Evolutionary conservation across 2,113 vertebrate genomes (phyloP).

Genomic region (Psammodynastes pulverulentus): DNA sequence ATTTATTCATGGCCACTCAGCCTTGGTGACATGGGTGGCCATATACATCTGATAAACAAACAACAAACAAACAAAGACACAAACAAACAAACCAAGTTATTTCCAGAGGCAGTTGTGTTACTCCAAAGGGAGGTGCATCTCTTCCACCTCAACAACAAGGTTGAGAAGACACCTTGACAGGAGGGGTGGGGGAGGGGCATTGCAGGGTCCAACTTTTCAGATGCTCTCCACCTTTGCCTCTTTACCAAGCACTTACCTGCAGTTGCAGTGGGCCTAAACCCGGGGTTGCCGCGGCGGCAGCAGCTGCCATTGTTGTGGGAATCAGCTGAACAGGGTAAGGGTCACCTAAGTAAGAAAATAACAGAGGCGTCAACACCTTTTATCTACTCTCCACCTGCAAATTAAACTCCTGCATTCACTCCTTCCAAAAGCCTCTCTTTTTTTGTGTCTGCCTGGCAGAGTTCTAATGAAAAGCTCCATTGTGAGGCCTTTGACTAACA

Average conservation of each 20-base stretch:
- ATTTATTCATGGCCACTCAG: neutral
- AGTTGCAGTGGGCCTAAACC: slow-evolving; percentile 93
- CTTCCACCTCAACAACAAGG: neutral
- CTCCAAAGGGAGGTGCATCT: neutral
- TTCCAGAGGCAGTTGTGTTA: neutral
- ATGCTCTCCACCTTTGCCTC: slow-evolving; percentile 68
- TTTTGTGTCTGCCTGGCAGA: slow-evolving; percentile 79
- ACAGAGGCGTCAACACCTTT: slow-evolving; percentile 77
- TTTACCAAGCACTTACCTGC: slow-evolving; percentile 79
- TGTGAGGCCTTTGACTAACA: slow-evolving; percentile 90
- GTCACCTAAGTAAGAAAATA: slow-evolving; percentile 88
- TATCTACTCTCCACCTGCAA: slow-evolving; percentile 83
- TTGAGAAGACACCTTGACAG: neutral
- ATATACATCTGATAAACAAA: neutral
- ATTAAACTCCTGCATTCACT: slow-evolving; percentile 78
- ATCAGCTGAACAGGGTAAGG: slow-evolving; percentile 98
- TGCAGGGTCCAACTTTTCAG: slow-evolving; percentile 31
- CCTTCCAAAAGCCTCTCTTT: slow-evolving; percentile 79
- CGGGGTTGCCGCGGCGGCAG: slow-evolving; percentile 90
- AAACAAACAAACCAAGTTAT: neutral
- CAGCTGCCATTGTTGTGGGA: slow-evolving; percentile 97
- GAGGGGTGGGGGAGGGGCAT: neutral
- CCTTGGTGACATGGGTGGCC: neutral
- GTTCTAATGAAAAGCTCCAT: slow-evolving; percentile 91
- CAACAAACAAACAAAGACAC: neutral